Evolutionary conservation across 2,888 invertebrate genomes (phyloP).

Genomic region (Pristionchus arcanus): DNA sequence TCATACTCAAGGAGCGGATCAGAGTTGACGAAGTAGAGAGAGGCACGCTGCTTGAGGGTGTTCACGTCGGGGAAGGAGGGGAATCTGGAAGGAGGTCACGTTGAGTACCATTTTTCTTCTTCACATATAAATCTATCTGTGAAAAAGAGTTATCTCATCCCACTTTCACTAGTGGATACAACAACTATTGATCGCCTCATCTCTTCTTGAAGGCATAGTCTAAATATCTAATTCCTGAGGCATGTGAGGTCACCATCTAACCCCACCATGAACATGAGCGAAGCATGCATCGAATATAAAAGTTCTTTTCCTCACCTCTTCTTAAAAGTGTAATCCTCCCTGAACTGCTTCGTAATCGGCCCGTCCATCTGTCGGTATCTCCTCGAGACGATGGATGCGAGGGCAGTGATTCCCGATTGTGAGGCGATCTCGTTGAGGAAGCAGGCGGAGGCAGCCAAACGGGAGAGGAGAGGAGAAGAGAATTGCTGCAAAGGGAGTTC

Average conservation of each 20-base stretch:
- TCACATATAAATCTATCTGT: too few species aligned
- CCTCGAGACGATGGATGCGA: constrained; percentile 66
- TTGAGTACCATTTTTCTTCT: too few species aligned
- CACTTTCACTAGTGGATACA: too few species aligned
- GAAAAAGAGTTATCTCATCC: too few species aligned
- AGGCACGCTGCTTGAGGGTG: constrained; percentile 69
- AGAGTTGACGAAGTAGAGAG: constrained; percentile 79
- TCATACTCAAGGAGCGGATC: constrained; percentile 80
- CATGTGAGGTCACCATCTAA: too few species aligned
- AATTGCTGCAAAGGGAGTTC: constrained; percentile 16
- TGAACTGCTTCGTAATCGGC: constrained; percentile 72
- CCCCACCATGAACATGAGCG: too few species aligned
- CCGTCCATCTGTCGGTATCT: constrained; percentile 72
- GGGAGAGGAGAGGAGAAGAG: constrained; percentile 32
- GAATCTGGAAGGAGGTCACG: constrained; percentile 57
- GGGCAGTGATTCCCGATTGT: constrained; percentile 65
- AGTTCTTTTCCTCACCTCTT: too few species aligned
- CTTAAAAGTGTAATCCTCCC: constrained; percentile 75
- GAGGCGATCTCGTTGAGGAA: constrained; percentile 69
- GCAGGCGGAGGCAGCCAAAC: constrained; percentile 65
- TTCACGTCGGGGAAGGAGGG: constrained; percentile 68
- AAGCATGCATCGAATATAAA: too few species aligned
- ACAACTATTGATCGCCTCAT: too few species aligned
- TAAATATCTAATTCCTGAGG: too few species aligned
- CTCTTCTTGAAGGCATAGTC: too few species aligned